Conservation (phyloP, 2,113 vertebrate species). For the Microtus pennsylvanicus region DNA sequence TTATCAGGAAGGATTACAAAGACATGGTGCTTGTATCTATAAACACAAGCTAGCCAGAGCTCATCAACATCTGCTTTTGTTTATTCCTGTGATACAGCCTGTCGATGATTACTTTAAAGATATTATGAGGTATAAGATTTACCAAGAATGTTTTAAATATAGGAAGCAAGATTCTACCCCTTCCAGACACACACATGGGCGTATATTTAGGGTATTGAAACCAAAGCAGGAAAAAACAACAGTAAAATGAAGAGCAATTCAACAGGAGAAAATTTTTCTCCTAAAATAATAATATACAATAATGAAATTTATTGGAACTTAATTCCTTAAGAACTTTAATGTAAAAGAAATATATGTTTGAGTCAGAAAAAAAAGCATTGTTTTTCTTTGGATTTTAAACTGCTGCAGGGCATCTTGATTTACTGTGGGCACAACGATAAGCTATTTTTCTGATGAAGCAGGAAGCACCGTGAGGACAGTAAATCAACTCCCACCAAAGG, state of each 20-base stretch:
- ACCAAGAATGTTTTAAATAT: background rate
- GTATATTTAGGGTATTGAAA: background rate
- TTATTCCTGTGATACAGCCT: background rate
- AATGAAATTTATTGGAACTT: background rate
- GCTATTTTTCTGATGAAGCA: slow-evolving; percentile 67
- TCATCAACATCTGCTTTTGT: background rate
- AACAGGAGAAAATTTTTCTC: background rate
- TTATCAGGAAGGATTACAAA: background rate
- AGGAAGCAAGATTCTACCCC: background rate
- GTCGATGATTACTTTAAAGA: background rate
- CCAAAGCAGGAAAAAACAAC: slow-evolving; percentile 29
- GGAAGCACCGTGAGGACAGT: background rate
- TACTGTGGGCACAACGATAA: background rate
- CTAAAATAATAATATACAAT: slow-evolving; percentile 26
- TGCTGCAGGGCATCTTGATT: slow-evolving; percentile 25
- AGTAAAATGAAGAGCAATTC: slow-evolving; percentile 41
- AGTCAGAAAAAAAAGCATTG: background rate
- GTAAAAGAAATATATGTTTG: slow-evolving; percentile 38
- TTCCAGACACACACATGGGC: background rate
- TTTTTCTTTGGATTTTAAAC: slow-evolving; percentile 53
- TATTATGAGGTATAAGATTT: background rate
- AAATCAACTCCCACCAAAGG: slow-evolving; percentile 54
- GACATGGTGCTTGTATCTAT: background rate
- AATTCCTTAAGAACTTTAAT: background rate
- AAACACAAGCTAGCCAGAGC: background rate